Percentiles rank a stretch among this genome's conserved stretches.
These are phyloP conservation scores for Chydorus sphaericus DNA, from an alignment of 2,888 invertebrate genomes.

Conservation along the genomic window DNA sequence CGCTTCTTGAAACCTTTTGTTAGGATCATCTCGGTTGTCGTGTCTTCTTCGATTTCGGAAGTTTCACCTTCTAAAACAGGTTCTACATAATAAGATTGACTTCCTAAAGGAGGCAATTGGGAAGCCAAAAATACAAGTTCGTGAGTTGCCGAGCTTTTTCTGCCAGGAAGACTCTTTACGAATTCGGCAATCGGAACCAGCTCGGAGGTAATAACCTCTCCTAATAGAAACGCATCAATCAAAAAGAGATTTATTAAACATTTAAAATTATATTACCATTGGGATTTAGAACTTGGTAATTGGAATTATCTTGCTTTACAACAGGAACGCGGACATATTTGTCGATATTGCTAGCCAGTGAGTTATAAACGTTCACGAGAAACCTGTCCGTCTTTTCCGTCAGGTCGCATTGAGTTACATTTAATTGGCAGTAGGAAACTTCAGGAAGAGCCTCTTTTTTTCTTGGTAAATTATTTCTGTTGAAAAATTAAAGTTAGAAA, in stretches of 20 bases:
- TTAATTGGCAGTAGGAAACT: conserved; percentile 37
- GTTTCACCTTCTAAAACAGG: too few relatives aligned
- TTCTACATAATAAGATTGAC: conserved; percentile 43
- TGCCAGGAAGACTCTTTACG: conserved; percentile 43
- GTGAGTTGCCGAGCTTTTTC: conserved; percentile 41
- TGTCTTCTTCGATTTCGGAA: too few relatives aligned
- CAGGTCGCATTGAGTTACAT: conserved; percentile 42
- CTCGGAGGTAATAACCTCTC: too few relatives aligned
- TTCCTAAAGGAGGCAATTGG: conserved; percentile 45
- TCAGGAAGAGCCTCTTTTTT: conserved; percentile 22
- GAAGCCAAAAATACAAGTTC: conserved; percentile 43
- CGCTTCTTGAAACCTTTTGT: too few relatives aligned
- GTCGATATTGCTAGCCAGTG: conserved; percentile 37
- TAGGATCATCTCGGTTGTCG: background rate
- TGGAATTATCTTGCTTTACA: conserved; percentile 18
- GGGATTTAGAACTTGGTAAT: conserved; percentile 47
- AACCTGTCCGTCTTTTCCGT: conserved; percentile 38
- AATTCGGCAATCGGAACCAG: conserved; percentile 43
- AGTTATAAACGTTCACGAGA: conserved; percentile 45
- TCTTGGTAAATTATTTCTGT: too few relatives aligned
- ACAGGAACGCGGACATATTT: conserved; percentile 39
- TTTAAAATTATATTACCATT: too few relatives aligned
- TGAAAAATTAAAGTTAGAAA: background rate
- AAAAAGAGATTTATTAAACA: background rate
- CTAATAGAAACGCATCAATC: too few relatives aligned